These are phyloP conservation scores for Drosophila chauvacae DNA, from an alignment of 1,140 invertebrate species.

Conservation along the genomic window DNA sequence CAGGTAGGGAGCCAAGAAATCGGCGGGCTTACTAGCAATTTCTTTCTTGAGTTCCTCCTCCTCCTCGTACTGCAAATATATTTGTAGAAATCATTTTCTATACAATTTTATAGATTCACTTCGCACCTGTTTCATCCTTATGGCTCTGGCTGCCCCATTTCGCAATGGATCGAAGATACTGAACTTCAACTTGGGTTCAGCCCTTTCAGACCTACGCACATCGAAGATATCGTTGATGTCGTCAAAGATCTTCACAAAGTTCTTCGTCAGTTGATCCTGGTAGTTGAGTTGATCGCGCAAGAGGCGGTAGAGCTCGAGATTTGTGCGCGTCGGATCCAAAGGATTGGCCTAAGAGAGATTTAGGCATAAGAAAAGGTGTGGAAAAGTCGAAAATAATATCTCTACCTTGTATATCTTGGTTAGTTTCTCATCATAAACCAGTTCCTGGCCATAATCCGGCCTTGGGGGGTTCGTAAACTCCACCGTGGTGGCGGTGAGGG, in stretches of 20 bases:
- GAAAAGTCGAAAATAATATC: constrained; percentile 4
- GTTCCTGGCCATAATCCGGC: constrained; percentile 87
- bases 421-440: constrained; percentile 87
- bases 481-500: constrained; percentile 88
- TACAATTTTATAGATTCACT: background rate
- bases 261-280: constrained; percentile 84
- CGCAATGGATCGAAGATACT: constrained; percentile 86
- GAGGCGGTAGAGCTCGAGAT: constrained; percentile 87
- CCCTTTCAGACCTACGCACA: constrained; percentile 84
- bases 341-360: constrained; percentile 87
- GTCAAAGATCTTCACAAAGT: constrained; percentile 84
- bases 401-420: constrained; percentile 88
- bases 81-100: background rate
- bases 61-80: constrained; percentile 78
- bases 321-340: constrained; percentile 86
- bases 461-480: constrained; percentile 88
- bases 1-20: constrained; percentile 87
- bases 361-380: background rate
- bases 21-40: constrained; percentile 82
- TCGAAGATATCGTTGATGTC: constrained; percentile 86
- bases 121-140: constrained; percentile 56
- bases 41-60: constrained; percentile 74
- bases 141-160: constrained; percentile 85
- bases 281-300: constrained; percentile 85
- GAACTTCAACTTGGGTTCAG: constrained; percentile 84